Conservation (phyloP, 2,888 invertebrate species). For the Drosophila meridiana region DNA sequence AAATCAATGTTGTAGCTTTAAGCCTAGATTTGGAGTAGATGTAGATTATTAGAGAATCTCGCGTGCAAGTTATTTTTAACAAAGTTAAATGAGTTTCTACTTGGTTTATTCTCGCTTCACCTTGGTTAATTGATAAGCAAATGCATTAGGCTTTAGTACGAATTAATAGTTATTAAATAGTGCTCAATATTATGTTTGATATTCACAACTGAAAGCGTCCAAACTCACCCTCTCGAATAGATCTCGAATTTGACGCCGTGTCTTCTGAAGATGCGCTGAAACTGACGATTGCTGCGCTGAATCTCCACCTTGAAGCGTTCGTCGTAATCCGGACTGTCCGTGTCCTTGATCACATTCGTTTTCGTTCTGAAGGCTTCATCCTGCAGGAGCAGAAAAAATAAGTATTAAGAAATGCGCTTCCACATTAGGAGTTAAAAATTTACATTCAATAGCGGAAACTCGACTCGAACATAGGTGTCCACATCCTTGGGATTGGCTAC, state of each 20-base stretch:
- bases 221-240: conserved; percentile 94
- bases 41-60: conserved; percentile 1
- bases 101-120: conserved; percentile 19
- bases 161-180: conserved; percentile 19
- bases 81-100: conserved; percentile 11
- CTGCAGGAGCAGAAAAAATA: conserved; percentile 83
- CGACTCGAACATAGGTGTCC: conserved; percentile 96
- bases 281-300: conserved; percentile 91
- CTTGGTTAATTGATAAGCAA: conserved; percentile 49
- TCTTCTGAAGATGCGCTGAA: conserved; percentile 94
- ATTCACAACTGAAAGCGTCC: not conserved
- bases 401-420: too few relatives aligned
- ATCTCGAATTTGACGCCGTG: conserved; percentile 96
- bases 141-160: conserved; percentile 51
- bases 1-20: not conserved
- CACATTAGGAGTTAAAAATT: conserved; percentile 77
- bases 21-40: not conserved
- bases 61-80: conserved; percentile 8
- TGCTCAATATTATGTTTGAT: conserved; percentile 19
- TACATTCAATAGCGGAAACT: conserved; percentile 89
- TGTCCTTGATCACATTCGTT: conserved; percentile 92
- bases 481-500: conserved; percentile 93
- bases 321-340: conserved; percentile 95
- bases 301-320: conserved; percentile 92
- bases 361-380: conserved; percentile 91